These are phyloP conservation scores for Ginglymostoma cirratum DNA, from an alignment of 2,113 vertebrate genomes.

Conservation along the genomic window DNA sequence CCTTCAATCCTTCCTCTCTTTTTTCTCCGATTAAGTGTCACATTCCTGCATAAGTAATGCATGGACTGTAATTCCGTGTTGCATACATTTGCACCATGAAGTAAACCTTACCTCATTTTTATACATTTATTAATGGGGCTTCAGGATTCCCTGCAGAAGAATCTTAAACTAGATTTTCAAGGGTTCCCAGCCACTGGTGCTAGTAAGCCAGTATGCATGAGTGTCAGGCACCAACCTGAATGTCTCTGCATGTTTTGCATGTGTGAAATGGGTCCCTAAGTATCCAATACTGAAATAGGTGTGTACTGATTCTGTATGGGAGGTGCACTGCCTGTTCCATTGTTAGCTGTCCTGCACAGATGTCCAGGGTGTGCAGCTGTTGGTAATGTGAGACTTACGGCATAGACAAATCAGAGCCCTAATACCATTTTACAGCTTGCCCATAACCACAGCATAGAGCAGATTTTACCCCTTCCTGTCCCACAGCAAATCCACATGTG, in stretches of 20 bases:
- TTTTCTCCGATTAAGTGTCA: not conserved
- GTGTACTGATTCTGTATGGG: not conserved
- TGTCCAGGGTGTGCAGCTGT: not conserved
- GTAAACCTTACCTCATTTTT: not conserved
- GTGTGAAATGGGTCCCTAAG: not conserved
- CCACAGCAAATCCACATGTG: not conserved
- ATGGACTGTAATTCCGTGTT: not conserved
- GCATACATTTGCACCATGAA: not conserved
- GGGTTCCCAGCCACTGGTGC: not conserved
- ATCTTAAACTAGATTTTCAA: too few species aligned
- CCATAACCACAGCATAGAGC: not conserved
- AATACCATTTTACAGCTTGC: not conserved
- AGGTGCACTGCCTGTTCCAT: not conserved
- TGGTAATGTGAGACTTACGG: not conserved
- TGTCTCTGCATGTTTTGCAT: not conserved
- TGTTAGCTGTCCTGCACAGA: not conserved
- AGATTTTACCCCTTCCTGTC: not conserved
- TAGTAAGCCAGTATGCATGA: too few species aligned
- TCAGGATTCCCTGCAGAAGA: too few species aligned
- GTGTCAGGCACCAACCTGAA: too few species aligned
- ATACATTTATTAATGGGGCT: not conserved
- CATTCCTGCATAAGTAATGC: not conserved
- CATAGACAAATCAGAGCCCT: not conserved
- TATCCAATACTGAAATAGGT: not conserved
- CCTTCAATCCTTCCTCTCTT: not conserved